Evolutionary conservation across 2,113 vertebrate species (phyloP), one percentile per base, ranked within the genome.

Genomic region (Donacobius atricapilla): DNA sequence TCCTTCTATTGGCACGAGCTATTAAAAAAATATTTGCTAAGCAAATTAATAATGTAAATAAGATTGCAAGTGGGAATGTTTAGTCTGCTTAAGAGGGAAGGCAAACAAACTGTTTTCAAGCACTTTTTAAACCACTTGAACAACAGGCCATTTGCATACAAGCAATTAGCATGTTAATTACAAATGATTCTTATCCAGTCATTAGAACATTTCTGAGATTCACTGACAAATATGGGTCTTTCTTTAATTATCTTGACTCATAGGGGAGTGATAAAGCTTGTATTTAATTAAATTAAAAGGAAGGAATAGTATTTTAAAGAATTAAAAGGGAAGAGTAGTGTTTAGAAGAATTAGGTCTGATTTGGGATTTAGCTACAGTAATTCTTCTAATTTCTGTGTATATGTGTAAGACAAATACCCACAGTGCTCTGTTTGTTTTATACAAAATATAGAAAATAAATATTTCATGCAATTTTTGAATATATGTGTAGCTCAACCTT

Each of bases 21-120:
- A 89, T 88, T 93, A 91, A 95, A 97, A 90, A 95, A 95, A 95
- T 96, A 97, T 96, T 96, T 97, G 95, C 92, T 95, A 95, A 98
- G 97, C 95, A 98, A 98, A 98, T 98, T 98, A 98, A 97, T 97
- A 98, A 96, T 97, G 97, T 97, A 97, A 98, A 98, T 97, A 98
- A 95, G 87, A 83, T 94, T 82, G 47, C 85, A 97, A 97, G 93
- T 85, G 96, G 95, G 95, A 96, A 91, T 96, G 89, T 97, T 97
- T 88, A 95, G 94, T 76, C 87, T 96, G 81, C 95, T 97, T 96
- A 92, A 96, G 94, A 95, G 82, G 81, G 89, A 97, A 96, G 86
- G 96, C 90, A 98, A 98, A 97, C 95, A 98, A 96, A 97, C 95
- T 93, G 97, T 89, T 97, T 97, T 97, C 50, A 79, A 98, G 97